Percentiles rank a stretch among this genome's conserved stretches.
These are phyloP conservation scores for Ptilorrhoa leucosticta DNA, from an alignment of 2,113 vertebrate species.

Conservation along the genomic window DNA sequence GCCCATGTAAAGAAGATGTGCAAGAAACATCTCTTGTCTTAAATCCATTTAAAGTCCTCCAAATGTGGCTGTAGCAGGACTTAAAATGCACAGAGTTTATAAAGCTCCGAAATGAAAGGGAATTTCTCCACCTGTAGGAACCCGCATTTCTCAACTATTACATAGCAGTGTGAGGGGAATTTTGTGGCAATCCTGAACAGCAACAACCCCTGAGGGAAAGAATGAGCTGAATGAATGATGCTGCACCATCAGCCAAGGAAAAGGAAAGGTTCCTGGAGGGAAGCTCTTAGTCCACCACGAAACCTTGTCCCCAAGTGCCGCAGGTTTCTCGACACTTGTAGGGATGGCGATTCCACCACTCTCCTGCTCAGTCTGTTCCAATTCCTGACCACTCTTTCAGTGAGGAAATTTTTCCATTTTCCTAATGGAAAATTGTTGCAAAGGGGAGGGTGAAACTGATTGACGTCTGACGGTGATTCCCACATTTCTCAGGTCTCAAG, in stretches of 20 bases:
- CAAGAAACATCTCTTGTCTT: background rate
- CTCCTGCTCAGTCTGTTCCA: background rate
- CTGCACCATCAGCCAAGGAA: background rate
- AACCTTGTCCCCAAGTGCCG: background rate
- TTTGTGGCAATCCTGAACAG: background rate
- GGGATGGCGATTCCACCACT: background rate
- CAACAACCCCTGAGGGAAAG: background rate
- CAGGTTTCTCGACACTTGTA: accelerated
- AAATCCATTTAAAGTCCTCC: background rate
- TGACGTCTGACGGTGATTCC: accelerated
- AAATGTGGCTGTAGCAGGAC: background rate
- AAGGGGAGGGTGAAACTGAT: accelerated
- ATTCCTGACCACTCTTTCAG: background rate
- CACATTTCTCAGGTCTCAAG: accelerated
- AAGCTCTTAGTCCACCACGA: background rate
- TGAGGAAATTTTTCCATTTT: background rate
- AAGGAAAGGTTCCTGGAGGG: background rate
- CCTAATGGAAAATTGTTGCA: accelerated
- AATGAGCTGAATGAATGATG: background rate
- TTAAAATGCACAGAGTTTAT: background rate
- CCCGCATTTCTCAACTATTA: background rate
- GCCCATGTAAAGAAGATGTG: background rate
- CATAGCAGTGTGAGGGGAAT: background rate
- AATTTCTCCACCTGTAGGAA: background rate
- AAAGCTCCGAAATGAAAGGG: background rate